Evolutionary conservation across 2,888 invertebrate species (phyloP), one percentile per base, ranked within the genome.

Genomic region (Mesochorus sp.): DNA sequence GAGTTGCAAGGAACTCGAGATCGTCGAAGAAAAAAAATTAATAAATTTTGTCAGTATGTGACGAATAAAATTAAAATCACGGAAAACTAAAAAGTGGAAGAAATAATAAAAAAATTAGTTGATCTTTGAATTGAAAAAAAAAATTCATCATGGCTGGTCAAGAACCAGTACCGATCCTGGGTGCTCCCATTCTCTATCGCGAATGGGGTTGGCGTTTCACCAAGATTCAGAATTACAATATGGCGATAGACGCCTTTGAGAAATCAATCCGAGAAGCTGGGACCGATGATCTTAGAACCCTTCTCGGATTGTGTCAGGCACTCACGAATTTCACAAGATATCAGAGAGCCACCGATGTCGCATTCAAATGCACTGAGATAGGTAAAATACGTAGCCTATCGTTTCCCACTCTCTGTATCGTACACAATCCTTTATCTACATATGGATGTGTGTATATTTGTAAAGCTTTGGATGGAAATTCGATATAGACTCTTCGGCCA

Each of bases 131-230:
- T 44, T 42, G 24, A 44, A 57, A 51, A 19, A 76, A 53, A 39
- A 79, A 34, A 24, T 47, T 61, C 12, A 80, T 82, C 80, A 67
- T 78, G 62, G 61, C 14, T 49, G n/a, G 47, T 17, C 72, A 57
- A 19, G 70, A 62, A 3, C 80, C 82, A 5, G 83, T 81, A n/a
- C 57, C 24, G 1, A 64, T 85, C 67, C 87, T 87, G 68, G 81
- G 80, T 17, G 86, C 84, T 5, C 57, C 84, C 2, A 76, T 82
- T n/a, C 82, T 88, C 6, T 87, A 89, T 70, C 85, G 88, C 3
- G 88, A 89, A 83, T 88, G 87, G 87, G 89, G 86, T n/a, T 81
- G 81, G 39, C 80, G 84, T 39, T 81, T 88, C 31, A 80, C 81
- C 2, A 79, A 79, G 10, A 47, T 81, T 2, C 83, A 82, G n/a